Evolutionary conservation across 2,113 vertebrate genomes (phyloP).

Genomic region (Aegotheles bennettii): DNA sequence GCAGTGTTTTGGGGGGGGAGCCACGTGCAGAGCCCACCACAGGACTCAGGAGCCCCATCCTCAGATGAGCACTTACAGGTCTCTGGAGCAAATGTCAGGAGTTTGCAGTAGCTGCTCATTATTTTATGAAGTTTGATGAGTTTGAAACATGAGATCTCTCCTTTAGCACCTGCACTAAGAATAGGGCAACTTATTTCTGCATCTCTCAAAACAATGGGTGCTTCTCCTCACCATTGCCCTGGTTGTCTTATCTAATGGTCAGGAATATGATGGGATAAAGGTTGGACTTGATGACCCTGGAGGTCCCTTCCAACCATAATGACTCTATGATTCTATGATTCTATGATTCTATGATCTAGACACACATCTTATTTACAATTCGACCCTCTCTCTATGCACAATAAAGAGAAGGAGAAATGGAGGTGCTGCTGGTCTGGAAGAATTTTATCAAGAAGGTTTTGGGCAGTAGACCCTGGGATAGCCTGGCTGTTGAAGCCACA

Average conservation of each 20-base stretch:
- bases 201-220: not conserved
- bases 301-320: too few relatives aligned
- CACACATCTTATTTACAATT: not conserved
- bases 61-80: not conserved
- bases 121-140: not conserved
- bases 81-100: not conserved
- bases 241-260: not conserved
- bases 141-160: not conserved
- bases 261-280: too few relatives aligned
- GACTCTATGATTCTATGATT: too few relatives aligned
- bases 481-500: not conserved
- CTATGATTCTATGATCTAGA: too few relatives aligned
- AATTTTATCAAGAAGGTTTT: not conserved
- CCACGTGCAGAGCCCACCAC: fast-evolving
- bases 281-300: too few relatives aligned
- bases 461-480: not conserved
- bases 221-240: not conserved
- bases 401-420: not conserved
- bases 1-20: fast-evolving
- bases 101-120: not conserved
- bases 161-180: not conserved
- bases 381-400: not conserved
- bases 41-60: fast-evolving
- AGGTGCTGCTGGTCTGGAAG: not conserved
- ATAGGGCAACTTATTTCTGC: not conserved